Evolutionary conservation across 2,797 vertebrate genomes (phyloP).

Genomic region (Pteronotus mesoamericanus): DNA sequence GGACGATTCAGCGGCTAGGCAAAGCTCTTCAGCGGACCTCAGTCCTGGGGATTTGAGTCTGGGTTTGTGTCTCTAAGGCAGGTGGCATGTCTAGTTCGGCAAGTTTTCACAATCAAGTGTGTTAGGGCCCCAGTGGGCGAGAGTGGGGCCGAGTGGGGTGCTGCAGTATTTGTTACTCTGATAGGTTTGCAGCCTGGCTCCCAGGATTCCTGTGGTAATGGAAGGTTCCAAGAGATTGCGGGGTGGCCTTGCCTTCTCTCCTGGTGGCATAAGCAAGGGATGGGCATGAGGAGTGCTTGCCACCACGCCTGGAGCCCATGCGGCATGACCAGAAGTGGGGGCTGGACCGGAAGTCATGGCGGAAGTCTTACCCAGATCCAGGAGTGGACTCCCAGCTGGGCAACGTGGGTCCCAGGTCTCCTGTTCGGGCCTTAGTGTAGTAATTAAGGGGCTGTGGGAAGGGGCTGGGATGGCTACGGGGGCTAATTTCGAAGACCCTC

Average conservation of each 20-base stretch:
- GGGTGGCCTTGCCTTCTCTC: not conserved
- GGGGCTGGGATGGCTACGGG: not conserved
- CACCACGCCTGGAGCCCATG: no score
- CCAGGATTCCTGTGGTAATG: no score
- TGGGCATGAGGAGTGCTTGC: not conserved
- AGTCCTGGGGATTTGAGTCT: not conserved
- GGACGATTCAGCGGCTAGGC: not conserved
- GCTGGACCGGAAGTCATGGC: not conserved
- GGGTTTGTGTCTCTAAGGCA: not conserved
- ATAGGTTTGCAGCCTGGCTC: not conserved
- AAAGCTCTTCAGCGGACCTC: not conserved
- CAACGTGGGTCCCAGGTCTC: not conserved
- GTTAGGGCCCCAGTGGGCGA: not conserved
- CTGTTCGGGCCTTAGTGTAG: rapidly evolving
- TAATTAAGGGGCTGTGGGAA: not conserved
- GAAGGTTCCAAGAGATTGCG: no score
- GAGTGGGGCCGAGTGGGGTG: no score
- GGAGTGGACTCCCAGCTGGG: not conserved
- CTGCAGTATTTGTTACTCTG: not conserved
- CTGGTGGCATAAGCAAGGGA: no score
- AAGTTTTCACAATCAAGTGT: not conserved
- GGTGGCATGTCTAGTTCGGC: not conserved
- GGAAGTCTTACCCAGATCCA: not conserved
- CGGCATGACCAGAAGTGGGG: not conserved
- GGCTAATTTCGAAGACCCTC: rapidly evolving